Conservation (phyloP, 2,888 invertebrate species). For the Drosophila niveifrons region DNA sequence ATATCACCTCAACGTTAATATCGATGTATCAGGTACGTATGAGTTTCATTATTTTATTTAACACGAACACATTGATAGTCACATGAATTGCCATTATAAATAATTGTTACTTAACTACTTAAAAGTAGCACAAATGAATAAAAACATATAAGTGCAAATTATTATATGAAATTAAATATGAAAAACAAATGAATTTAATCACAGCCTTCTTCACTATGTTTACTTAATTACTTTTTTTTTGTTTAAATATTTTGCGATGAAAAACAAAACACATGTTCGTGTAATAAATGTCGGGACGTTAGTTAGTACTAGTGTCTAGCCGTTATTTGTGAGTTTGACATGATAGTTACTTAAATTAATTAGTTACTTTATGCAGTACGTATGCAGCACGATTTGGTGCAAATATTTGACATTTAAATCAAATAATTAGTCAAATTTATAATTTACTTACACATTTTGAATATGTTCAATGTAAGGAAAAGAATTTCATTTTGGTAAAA, state of each 20-base stretch:
- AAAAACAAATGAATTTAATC: not conserved
- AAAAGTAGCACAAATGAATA: not conserved
- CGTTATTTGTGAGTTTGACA: not conserved
- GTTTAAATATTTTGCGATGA: not conserved
- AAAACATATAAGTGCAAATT: not conserved
- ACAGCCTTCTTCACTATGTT: not conserved
- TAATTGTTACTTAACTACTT: slow-evolving; percentile 1
- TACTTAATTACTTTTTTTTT: too few species aligned
- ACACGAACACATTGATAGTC: not conserved
- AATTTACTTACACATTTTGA: slow-evolving; percentile 81
- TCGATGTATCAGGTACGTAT: not conserved
- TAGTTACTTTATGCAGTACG: not conserved
- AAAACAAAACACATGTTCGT: not conserved
- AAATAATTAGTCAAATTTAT: slow-evolving; percentile 41
- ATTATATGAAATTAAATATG: not conserved
- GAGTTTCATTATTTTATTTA: not conserved
- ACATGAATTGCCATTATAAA: not conserved
- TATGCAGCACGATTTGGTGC: slow-evolving; percentile 22
- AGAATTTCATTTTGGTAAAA: slow-evolving; percentile 60
- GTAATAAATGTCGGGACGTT: not conserved
- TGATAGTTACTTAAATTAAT: not conserved
- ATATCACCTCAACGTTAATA: not conserved
- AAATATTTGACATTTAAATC: slow-evolving; percentile 10
- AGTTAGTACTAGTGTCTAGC: not conserved
- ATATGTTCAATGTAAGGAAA: slow-evolving; percentile 68